Conservation (phyloP, 2,888 invertebrate species). For the Andrena camellia region DNA sequence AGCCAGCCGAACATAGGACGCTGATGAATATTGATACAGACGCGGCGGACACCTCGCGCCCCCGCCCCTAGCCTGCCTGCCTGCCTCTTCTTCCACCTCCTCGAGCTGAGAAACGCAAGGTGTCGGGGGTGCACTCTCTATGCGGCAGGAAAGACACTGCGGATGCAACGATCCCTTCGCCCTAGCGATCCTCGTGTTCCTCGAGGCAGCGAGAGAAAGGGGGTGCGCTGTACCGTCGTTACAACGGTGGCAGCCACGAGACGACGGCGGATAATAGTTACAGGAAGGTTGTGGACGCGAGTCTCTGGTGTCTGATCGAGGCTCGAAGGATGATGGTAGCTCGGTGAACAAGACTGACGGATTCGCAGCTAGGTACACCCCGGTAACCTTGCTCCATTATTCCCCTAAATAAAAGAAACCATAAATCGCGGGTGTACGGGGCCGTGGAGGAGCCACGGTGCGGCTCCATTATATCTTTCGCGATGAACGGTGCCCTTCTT, state of each 20-base stretch:
- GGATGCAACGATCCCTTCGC: background rate
- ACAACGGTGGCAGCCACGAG: background rate
- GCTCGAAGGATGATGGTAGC: no score
- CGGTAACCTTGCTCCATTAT: slow-evolving; percentile 74
- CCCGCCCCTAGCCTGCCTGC: slow-evolving; percentile 22
- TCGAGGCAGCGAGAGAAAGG: background rate
- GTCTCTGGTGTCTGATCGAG: no score
- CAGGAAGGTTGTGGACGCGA: no score
- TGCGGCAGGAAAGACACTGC: background rate
- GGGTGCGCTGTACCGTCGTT: background rate
- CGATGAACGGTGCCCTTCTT: slow-evolving; percentile 81
- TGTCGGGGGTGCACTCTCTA: slow-evolving; percentile 60
- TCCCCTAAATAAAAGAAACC: slow-evolving; percentile 80
- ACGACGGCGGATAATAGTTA: background rate
- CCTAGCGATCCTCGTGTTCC: background rate
- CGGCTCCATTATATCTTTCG: slow-evolving; percentile 78
- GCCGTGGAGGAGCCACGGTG: slow-evolving; percentile 65
- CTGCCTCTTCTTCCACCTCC: slow-evolving; percentile 50
- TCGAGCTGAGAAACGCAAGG: slow-evolving; percentile 77
- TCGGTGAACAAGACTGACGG: slow-evolving; percentile 44
- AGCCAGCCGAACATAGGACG: slow-evolving; percentile 84
- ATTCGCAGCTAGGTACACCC: slow-evolving; percentile 37
- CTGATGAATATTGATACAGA: slow-evolving; percentile 85
- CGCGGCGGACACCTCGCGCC: slow-evolving; percentile 60
- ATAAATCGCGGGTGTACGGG: slow-evolving; percentile 78